Base-by-base conservation (phyloP, 2,113 vertebrate species). In the Colinus virginianus region DNA sequence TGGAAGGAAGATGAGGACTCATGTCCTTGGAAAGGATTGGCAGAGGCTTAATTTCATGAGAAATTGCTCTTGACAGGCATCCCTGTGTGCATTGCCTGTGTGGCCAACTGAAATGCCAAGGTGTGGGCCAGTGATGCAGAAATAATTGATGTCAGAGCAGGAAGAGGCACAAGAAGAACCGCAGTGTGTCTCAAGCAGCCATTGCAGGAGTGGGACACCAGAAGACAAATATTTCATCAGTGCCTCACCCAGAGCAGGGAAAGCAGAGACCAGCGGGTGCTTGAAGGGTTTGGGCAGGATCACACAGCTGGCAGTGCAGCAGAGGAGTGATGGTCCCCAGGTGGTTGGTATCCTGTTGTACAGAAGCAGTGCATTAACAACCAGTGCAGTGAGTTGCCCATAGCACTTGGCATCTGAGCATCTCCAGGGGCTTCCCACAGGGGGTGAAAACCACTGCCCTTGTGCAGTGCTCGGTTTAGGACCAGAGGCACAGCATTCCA, bases 61-160 rank as follows among this genome's bases (percentile, higher is more conserved):
- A 76, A 93, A 91, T 96, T 63, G 78, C 88, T 96, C 86, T 40
- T 94, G 94, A 92, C 90, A 95, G 95, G 66, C 58, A 72, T 82
- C 80, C 89, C 86, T 70, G 53, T 25, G 58, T 46, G 43, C 16
- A 2, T 56, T 86, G 76, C 84, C 80, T 84, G 78, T 90, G n/a
- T 10, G 74, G 43, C 13, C 72, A 86, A 9, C 22, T 38, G 80
- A 82, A 75, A 83, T 82, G 40, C 64, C 84, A 62, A 63, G 84
- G 87, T 77, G 78, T 91, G 80, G 95, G 58, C 84, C 72, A 88
- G 42, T 21, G 72, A 87, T 72, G 94, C 87, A 88, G 89, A 78
- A 93, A 90, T 79, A 88, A 66, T 42, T 81, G 70, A 81, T 87
- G 66, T 46, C 48, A 66, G 80, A 79, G 71, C 76, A 80, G 70